phyloP scores from a whole-genome alignment of 2,797 vertebrate species.

The Onychomys leucogaster region DNA sequence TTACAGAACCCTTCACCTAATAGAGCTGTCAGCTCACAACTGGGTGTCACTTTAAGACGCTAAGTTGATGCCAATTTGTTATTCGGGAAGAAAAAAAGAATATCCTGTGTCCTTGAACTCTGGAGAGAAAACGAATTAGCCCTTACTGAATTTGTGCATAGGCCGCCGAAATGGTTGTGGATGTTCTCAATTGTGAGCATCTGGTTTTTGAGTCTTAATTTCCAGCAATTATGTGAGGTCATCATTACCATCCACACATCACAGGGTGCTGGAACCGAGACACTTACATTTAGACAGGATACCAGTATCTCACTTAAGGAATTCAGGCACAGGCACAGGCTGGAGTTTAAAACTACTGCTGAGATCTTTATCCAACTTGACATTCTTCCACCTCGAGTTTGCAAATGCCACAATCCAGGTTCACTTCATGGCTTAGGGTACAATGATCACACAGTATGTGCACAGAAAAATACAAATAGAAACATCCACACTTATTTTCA shows the following conservation, averaged over 20 bases:
- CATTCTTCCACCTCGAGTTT: not conserved
- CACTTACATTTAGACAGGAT: fast-evolving
- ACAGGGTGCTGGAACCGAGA: not conserved
- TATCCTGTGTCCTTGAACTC: not conserved
- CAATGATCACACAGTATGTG: not conserved
- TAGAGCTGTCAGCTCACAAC: not conserved
- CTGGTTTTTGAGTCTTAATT: not conserved
- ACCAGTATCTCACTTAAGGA: not conserved
- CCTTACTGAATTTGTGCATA: not conserved
- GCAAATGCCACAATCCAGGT: fast-evolving
- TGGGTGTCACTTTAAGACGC: not conserved
- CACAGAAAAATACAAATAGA: not conserved
- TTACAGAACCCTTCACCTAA: not conserved
- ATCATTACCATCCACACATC: not conserved
- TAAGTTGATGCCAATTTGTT: not conserved
- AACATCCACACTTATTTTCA: not conserved
- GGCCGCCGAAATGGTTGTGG: not conserved
- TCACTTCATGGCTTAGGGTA: fast-evolving
- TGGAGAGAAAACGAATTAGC: not conserved
- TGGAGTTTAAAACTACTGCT: not conserved
- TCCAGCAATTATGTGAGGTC: not conserved
- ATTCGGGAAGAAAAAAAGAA: not conserved
- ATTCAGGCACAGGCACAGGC: fast-evolving
- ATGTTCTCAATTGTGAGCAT: not conserved
- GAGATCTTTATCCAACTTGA: not conserved